Evolutionary conservation across 2,113 vertebrate species (phyloP).

Genomic region (Chlorocebus sabaeus): DNA sequence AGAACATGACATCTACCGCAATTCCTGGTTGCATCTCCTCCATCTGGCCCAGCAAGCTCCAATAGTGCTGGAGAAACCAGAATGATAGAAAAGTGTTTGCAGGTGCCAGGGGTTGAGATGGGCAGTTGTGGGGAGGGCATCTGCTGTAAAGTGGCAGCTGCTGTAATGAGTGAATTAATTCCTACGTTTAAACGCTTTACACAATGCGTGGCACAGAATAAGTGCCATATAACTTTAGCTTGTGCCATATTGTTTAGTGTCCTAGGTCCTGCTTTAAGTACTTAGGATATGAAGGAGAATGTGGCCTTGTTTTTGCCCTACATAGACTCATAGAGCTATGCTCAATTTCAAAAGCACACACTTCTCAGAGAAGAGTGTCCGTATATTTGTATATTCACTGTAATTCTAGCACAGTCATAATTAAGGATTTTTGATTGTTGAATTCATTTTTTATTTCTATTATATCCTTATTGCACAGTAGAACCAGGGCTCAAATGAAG

Average conservation of each 20-base stretch:
- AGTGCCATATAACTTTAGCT: accelerated
- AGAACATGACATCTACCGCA: not conserved
- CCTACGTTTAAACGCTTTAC: not conserved
- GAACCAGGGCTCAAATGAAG: not conserved
- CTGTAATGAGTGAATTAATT: not conserved
- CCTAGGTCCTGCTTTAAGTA: not conserved
- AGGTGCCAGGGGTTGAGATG: not conserved
- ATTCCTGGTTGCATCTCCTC: not conserved
- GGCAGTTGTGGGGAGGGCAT: accelerated
- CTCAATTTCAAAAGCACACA: not conserved
- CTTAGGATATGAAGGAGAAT: not conserved
- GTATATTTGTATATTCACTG: not conserved
- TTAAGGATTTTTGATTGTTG: not conserved
- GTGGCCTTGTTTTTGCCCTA: not conserved
- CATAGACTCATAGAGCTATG: not conserved
- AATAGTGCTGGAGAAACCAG: not conserved
- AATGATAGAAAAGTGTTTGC: accelerated
- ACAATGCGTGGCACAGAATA: accelerated
- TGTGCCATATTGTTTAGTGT: not conserved
- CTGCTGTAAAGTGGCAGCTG: not conserved
- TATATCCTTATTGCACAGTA: not conserved
- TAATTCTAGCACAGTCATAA: not conserved
- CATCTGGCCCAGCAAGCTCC: not conserved
- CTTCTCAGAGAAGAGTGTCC: not conserved
- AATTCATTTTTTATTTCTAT: not conserved